These are phyloP conservation scores for Phasianus colchicus DNA, from an alignment of 2,113 vertebrate genomes.

Conservation along the genomic window DNA sequence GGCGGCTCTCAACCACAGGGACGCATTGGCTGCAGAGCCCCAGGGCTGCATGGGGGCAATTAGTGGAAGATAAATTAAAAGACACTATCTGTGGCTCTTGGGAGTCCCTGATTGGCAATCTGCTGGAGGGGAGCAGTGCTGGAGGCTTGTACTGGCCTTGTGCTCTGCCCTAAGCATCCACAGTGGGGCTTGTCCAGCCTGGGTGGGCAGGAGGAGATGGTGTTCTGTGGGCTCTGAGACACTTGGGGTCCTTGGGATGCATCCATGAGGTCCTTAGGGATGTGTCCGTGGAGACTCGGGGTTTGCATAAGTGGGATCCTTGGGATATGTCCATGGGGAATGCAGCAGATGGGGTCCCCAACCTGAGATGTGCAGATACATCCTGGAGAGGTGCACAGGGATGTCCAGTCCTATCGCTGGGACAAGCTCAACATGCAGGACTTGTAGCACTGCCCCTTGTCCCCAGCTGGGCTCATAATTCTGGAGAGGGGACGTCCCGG, in stretches of 20 bases:
- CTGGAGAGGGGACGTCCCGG: background rate
- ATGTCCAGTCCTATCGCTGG: rapidly evolving
- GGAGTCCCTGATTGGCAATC: background rate
- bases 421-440: rapidly evolving
- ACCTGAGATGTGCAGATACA: too few species aligned
- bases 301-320: too few species aligned
- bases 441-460: rapidly evolving
- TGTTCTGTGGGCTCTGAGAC: background rate
- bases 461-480: rapidly evolving
- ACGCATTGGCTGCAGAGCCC: rapidly evolving
- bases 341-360: too few species aligned
- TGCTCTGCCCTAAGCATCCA: too few species aligned
- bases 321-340: too few species aligned
- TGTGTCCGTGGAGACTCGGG: background rate
- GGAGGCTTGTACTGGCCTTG: background rate
- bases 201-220: rapidly evolving
- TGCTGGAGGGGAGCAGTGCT: background rate
- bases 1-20: background rate
- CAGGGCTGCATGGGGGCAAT: background rate
- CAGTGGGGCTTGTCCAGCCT: background rate
- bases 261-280: background rate
- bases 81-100: background rate
- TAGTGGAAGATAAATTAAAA: background rate
- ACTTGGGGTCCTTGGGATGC: rapidly evolving
- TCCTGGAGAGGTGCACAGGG: background rate